These are phyloP conservation scores for Chlorops oryzae DNA, from an alignment of 1,140 invertebrate genomes.

Conservation along the genomic window DNA sequence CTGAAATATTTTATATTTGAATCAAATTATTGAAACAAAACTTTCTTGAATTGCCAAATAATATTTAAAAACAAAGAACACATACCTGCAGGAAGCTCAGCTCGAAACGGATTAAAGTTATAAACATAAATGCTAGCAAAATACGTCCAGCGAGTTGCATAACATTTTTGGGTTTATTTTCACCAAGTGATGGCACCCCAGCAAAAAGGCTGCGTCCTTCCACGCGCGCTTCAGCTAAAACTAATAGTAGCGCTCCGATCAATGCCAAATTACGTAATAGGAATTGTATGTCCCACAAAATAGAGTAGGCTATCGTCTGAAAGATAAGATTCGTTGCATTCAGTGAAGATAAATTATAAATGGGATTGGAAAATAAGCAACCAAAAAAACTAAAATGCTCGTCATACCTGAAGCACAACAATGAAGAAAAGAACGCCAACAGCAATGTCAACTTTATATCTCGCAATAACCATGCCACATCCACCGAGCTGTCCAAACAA, in stretches of 20 bases:
- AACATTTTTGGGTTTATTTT: slow-evolving; percentile 97
- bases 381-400: no score
- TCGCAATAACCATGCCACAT: slow-evolving; percentile 89
- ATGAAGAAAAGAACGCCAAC: slow-evolving; percentile 94
- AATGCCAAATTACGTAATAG: slow-evolving; percentile 91
- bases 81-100: slow-evolving; percentile 69
- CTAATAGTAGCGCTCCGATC: slow-evolving; percentile 88
- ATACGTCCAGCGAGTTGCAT: slow-evolving; percentile 93
- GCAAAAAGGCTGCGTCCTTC: slow-evolving; percentile 93
- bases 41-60: background rate
- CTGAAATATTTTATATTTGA: slow-evolving; percentile 9
- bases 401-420: slow-evolving; percentile 86
- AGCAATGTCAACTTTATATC: slow-evolving; percentile 89
- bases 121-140: slow-evolving; percentile 97
- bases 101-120: slow-evolving; percentile 92
- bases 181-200: slow-evolving; percentile 92
- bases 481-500: slow-evolving; percentile 92
- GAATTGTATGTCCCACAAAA: slow-evolving; percentile 97
- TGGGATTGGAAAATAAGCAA: no score
- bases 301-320: slow-evolving; percentile 95
- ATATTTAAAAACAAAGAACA: background rate
- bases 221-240: slow-evolving; percentile 88
- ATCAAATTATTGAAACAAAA: background rate
- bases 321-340: slow-evolving; percentile 20
- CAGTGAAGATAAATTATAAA: background rate